phyloP scores from a whole-genome alignment of 2,113 vertebrate species.

The Pterocles burchelli region DNA sequence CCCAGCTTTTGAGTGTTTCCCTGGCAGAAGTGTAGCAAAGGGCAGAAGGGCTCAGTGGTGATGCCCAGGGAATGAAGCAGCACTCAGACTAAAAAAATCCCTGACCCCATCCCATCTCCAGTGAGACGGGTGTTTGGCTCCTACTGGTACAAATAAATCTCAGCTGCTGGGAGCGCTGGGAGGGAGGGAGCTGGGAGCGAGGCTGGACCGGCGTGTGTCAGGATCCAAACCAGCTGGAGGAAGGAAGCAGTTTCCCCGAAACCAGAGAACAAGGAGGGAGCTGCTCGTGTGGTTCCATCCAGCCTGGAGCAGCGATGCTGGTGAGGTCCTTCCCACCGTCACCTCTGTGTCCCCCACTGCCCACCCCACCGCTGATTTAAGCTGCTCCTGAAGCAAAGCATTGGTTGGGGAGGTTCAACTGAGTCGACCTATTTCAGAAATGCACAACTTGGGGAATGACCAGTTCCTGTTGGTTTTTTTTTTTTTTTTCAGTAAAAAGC shows the following conservation, averaged over 20 bases:
- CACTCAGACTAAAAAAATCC: neutral
- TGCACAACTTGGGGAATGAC: accelerated
- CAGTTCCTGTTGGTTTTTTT: neutral
- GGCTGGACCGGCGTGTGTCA: neutral
- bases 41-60: neutral
- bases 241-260: neutral
- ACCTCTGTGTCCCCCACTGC: neutral
- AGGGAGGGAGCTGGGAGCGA: neutral
- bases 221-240: slow-evolving; percentile 3
- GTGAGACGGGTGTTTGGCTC: neutral
- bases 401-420: neutral
- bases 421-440: neutral
- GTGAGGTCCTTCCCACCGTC: neutral
- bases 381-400: neutral
- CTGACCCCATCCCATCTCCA: accelerated
- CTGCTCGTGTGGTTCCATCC: neutral
- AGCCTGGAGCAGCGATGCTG: accelerated
- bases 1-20: neutral
- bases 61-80: neutral
- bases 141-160: slow-evolving; percentile 6
- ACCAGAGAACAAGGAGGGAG: neutral
- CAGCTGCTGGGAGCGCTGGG: neutral
- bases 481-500: neutral
- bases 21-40: neutral
- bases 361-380: accelerated